phyloP scores from a whole-genome alignment of 2,113 vertebrate species.

The Rallus limicola region DNA sequence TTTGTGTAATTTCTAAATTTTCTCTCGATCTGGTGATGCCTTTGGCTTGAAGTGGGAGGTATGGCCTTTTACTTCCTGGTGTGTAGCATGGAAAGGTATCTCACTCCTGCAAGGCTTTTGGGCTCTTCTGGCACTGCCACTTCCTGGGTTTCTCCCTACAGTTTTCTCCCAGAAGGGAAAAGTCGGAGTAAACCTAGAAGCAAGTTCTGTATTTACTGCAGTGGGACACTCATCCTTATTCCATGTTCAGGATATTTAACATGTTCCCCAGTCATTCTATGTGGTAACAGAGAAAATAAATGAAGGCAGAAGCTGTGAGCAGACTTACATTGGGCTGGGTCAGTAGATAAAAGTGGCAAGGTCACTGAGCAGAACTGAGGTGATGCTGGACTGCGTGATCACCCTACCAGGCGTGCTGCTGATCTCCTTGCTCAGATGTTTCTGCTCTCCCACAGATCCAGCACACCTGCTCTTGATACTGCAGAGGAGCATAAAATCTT shows the following conservation, averaged over 20 bases:
- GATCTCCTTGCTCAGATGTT: not conserved
- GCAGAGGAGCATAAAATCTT: not conserved
- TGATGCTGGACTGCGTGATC: not conserved
- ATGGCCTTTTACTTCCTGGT: not conserved
- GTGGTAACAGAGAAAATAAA: not conserved
- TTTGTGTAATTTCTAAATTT: not conserved
- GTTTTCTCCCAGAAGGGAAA: not conserved
- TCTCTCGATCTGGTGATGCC: not conserved
- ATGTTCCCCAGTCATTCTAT: not conserved
- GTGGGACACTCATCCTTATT: not conserved
- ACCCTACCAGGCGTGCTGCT: not conserved
- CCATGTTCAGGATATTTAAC: not conserved
- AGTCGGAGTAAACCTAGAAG: not conserved
- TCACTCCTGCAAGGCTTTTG: not conserved
- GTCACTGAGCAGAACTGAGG: not conserved
- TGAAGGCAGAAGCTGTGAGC: not conserved
- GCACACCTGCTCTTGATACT: not conserved
- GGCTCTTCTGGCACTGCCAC: not conserved
- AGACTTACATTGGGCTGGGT: not conserved
- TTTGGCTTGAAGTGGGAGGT: not conserved
- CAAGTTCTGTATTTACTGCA: not conserved
- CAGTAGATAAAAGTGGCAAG: not conserved
- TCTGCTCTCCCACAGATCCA: slow-evolving; percentile 21
- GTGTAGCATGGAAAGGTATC: not conserved
- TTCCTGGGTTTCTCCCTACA: not conserved